These are phyloP conservation scores for Himalopsyche phryganea DNA, from an alignment of 1,140 invertebrate species.

Conservation along the genomic window DNA sequence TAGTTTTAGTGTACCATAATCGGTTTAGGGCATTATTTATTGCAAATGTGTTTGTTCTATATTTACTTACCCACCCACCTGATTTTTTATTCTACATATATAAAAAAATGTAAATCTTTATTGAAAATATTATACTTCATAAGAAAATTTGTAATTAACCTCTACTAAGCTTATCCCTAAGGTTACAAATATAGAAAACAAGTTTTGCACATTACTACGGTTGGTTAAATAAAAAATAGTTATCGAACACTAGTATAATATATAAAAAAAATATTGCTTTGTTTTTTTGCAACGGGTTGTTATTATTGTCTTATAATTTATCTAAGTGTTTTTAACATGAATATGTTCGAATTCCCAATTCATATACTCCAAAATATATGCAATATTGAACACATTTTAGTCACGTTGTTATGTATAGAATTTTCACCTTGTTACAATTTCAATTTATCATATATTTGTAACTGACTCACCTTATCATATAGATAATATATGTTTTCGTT, in stretches of 20 bases:
- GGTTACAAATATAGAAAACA: no score
- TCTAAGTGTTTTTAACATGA: slow-evolving; percentile 1
- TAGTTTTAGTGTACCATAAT: slow-evolving; percentile 10
- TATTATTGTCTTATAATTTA: not conserved
- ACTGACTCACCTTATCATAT: slow-evolving; percentile 37
- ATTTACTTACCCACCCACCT: slow-evolving; percentile 21
- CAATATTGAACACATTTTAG: slow-evolving; percentile 14
- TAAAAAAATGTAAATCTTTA: slow-evolving; percentile 7
- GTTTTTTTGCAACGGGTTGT: slow-evolving; percentile 12
- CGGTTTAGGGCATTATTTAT: slow-evolving; percentile 32
- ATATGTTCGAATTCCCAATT: slow-evolving; percentile 6
- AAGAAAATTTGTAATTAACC: slow-evolving; percentile 8
- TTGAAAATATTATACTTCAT: slow-evolving; percentile 1
- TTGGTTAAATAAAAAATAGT: no score
- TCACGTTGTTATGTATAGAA: slow-evolving; percentile 35
- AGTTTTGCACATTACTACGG: no score
- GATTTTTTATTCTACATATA: slow-evolving; percentile 13
- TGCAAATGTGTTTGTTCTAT: slow-evolving; percentile 22
- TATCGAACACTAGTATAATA: not conserved
- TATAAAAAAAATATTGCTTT: not conserved
- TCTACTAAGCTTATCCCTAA: not conserved
- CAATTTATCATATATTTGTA: slow-evolving; percentile 37
- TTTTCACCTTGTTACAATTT: slow-evolving; percentile 33
- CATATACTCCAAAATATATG: slow-evolving; percentile 6
- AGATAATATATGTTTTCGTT: slow-evolving; percentile 32